Percentiles rank a stretch among this genome's conserved stretches.
Evolutionary conservation across 2,888 invertebrate genomes (phyloP).

Genomic region (Elysia crispata): DNA sequence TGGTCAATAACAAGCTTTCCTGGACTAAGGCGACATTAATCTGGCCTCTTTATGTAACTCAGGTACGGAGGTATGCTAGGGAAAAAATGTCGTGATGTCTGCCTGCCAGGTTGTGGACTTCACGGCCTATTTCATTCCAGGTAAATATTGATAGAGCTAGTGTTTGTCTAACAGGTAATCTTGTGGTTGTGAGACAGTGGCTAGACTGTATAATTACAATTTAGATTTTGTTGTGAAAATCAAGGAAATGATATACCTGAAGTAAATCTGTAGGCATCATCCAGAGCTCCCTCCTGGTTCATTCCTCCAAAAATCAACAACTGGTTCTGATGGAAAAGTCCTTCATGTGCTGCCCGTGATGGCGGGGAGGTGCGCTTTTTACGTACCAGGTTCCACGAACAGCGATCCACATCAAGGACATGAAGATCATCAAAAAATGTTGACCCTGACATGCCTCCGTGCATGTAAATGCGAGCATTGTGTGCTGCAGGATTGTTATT

Average conservation of each 20-base stretch:
- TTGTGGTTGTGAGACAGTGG: too few species aligned
- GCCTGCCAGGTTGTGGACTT: too few species aligned
- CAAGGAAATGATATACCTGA: slow-evolving; percentile 61
- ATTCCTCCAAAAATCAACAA: slow-evolving; percentile 76
- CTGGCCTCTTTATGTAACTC: too few species aligned
- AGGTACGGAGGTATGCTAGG: too few species aligned
- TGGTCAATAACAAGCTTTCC: too few species aligned
- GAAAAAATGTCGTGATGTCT: too few species aligned
- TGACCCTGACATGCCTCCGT: slow-evolving; percentile 76
- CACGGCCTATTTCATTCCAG: too few species aligned
- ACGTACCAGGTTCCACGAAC: slow-evolving; percentile 69
- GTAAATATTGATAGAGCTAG: too few species aligned
- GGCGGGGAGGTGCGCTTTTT: slow-evolving; percentile 68
- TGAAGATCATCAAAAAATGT: slow-evolving; percentile 76
- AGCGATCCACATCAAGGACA: slow-evolving; percentile 70
- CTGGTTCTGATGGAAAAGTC: slow-evolving; percentile 61
- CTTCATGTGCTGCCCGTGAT: slow-evolving; percentile 75
- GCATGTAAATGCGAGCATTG: slow-evolving; percentile 71
- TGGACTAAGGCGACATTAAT: too few species aligned
- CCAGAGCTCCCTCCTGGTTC: slow-evolving; percentile 74
- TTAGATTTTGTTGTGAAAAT: too few species aligned
- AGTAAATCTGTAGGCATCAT: slow-evolving; percentile 73
- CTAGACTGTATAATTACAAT: too few species aligned
- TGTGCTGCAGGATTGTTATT: slow-evolving; percentile 18
- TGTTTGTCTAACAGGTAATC: too few species aligned